These are phyloP conservation scores for Nematopogon swammerdamellus DNA, from an alignment of 2,888 invertebrate species.

Conservation along the genomic window DNA sequence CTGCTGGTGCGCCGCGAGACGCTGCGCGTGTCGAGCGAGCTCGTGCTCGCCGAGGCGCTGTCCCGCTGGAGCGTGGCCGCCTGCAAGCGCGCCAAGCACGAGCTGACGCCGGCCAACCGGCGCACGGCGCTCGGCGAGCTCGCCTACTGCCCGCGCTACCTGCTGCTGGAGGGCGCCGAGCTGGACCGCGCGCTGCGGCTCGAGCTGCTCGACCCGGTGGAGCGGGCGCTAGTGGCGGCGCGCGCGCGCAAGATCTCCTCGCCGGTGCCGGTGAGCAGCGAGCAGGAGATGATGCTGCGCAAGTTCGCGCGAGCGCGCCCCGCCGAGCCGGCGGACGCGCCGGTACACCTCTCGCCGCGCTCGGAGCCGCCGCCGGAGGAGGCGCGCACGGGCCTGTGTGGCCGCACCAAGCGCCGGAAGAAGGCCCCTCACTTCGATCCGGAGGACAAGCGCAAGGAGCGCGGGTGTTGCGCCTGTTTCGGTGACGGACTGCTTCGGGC, in stretches of 20 bases:
- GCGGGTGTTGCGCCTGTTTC: constrained; percentile 44
- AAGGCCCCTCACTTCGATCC: constrained; percentile 35
- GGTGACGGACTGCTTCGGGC: constrained; percentile 48
- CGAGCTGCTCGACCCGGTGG: constrained; percentile 44
- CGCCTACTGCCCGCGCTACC: constrained; percentile 63
- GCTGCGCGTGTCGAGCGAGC: constrained; percentile 62
- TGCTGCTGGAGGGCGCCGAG: constrained; percentile 62
- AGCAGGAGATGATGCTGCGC: constrained; percentile 40
- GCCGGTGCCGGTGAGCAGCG: constrained; percentile 42
- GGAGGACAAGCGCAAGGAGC: constrained; percentile 31
- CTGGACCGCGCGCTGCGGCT: constrained; percentile 54
- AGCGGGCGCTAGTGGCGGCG: constrained; percentile 39
- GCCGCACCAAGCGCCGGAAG: constrained; percentile 29
- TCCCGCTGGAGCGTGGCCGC: constrained; percentile 50
- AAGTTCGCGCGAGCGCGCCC: constrained; percentile 44
- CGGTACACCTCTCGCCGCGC: constrained; percentile 41
- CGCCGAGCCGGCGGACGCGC: constrained; percentile 34
- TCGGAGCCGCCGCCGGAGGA: constrained; percentile 33
- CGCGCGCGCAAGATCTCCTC: constrained; percentile 39
- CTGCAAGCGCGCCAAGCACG: constrained; percentile 41
- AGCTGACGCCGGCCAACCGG: constrained; percentile 40
- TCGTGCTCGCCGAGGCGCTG: constrained; percentile 59
- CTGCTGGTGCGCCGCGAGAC: constrained; percentile 66
- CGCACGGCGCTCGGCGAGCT: constrained; percentile 46
- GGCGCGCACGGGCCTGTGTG: constrained; percentile 32